Base-by-base conservation (phyloP, 2,113 vertebrate species). In the Eonycteris spelaea region DNA sequence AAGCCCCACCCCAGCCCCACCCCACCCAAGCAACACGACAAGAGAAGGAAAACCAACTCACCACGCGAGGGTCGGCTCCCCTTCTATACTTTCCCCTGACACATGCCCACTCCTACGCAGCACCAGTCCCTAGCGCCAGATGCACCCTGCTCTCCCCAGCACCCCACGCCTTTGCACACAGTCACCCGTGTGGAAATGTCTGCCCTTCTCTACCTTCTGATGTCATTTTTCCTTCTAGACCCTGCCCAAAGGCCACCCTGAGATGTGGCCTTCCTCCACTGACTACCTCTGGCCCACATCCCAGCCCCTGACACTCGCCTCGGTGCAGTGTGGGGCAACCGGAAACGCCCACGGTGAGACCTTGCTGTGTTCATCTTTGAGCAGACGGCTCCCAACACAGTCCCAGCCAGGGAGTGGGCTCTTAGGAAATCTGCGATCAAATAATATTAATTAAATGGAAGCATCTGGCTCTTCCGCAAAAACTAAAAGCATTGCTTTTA, bases 371-470 rank as follows among this genome's bases (percentile, higher is more conserved):
- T 93, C 75, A 45, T 28, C 80, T 40, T 53, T 14, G 63, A 73
- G 35, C 35, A 63, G 1, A 33, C 16, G 13, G 55, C 48, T 89
- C 55, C 51, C 65, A 53, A 38, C 19, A 18, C 30, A 35, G 8
- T 68, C 12, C 7, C 67, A 11, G 38, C 16, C 48, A 90, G 30
- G n/a, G 70, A 92, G 35, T 13, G 22, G 28, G 48, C 12, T 80
- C 71, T 85, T 30, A 71, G 43, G 57, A 84, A 92, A 91, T n/a
- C 15, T 51, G 26, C 40, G 30, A 28, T 86, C 28, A 96, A 83
- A 83, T 88, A 71, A 90, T 90, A 83, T 21, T 86, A 77, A 93
- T 21, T 68, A 63, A 55, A 71, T 61, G 61, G 30, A 75, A 90
- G 33, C 53, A 84, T 15, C 14, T 59, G n/a, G 53, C 14, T 63